These are phyloP conservation scores for Ceyx margarethae DNA, from an alignment of 2,113 vertebrate species.

Conservation along the genomic window DNA sequence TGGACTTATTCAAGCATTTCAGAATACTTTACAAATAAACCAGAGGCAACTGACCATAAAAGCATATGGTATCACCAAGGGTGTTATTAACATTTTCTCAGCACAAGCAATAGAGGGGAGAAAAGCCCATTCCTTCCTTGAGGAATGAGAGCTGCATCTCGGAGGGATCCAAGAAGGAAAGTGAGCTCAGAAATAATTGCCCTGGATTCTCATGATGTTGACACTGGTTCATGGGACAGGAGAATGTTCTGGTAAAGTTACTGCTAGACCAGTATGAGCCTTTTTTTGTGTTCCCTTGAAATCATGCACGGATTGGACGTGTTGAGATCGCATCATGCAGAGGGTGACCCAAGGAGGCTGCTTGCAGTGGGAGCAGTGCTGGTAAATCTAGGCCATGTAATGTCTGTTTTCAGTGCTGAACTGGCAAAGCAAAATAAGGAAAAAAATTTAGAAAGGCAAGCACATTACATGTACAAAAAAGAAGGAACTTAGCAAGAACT, in stretches of 20 bases:
- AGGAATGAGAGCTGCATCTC: background rate
- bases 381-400: background rate
- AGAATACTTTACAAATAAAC: background rate
- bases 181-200: background rate
- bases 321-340: background rate
- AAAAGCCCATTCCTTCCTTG: background rate
- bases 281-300: background rate
- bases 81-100: background rate
- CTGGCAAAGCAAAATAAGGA: background rate
- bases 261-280: background rate
- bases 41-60: background rate
- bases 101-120: background rate
- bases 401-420: background rate
- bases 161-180: background rate
- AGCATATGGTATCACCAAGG: background rate
- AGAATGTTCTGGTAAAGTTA: background rate
- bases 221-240: background rate
- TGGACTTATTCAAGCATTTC: background rate
- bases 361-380: background rate
- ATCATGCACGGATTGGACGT: background rate
- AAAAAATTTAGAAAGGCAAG: background rate
- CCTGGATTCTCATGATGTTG: background rate
- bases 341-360: background rate
- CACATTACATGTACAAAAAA: background rate
- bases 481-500: conserved; percentile 38